phyloP scores from a whole-genome alignment of 2,113 vertebrate species.

The Alethe castanea region DNA sequence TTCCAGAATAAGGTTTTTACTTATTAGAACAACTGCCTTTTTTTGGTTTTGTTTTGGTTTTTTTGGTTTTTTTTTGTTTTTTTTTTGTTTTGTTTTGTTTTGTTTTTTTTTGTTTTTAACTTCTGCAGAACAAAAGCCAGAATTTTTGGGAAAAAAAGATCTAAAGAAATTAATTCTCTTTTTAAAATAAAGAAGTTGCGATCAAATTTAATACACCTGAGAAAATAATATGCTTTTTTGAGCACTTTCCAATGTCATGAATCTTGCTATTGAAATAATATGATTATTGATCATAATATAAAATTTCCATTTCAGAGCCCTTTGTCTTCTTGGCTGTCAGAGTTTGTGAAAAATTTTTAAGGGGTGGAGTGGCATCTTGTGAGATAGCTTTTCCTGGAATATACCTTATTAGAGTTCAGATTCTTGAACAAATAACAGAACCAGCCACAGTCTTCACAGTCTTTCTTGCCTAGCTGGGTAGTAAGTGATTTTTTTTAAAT shows the following conservation, averaged over 20 bases:
- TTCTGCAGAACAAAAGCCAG: background rate
- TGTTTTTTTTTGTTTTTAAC: background rate
- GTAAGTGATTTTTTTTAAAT: constrained; percentile 54
- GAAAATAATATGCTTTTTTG: background rate
- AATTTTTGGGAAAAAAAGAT: background rate
- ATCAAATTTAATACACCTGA: background rate
- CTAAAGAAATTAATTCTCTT: background rate
- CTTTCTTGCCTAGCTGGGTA: background rate
- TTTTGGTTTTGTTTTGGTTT: too few species aligned
- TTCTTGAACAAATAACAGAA: background rate
- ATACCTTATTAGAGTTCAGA: background rate
- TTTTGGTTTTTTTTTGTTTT: too few species aligned
- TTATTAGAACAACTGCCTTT: background rate
- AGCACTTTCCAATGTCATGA: background rate
- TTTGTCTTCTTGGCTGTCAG: background rate
- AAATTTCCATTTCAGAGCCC: background rate
- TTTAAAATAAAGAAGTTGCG: background rate
- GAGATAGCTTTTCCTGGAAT: background rate
- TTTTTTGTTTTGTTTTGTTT: too few species aligned
- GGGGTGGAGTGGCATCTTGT: background rate
- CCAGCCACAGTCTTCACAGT: background rate
- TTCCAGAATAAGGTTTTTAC: background rate
- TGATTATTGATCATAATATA: background rate
- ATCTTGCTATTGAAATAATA: background rate
- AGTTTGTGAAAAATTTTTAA: background rate